A percentile compares a stretch with the other conserved stretches of the same genome.
These are phyloP conservation scores for Heliangelus exortis DNA, from an alignment of 2,797 vertebrate species.

Conservation along the genomic window DNA sequence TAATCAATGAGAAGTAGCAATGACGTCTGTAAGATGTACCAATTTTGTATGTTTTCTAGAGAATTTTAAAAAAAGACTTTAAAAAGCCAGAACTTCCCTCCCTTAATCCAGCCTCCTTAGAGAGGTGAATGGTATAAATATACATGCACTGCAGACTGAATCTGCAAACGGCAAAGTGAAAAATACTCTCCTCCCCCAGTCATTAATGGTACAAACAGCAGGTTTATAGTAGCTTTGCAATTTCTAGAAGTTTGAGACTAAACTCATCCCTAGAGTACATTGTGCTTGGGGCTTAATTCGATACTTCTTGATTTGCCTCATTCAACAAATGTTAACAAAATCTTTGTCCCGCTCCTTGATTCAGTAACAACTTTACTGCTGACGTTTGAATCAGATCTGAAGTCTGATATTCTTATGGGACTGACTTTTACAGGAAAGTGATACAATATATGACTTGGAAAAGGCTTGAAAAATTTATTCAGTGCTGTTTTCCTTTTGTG, in stretches of 20 bases:
- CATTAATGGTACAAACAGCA: not conserved
- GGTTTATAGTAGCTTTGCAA: constrained; percentile 6
- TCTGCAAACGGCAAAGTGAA: not conserved
- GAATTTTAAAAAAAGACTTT: not conserved
- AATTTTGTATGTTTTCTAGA: not conserved
- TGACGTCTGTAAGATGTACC: not conserved
- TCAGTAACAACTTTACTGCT: not conserved
- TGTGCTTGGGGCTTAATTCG: constrained; percentile 6
- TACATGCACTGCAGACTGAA: not conserved
- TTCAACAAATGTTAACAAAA: constrained; percentile 37
- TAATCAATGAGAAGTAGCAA: not conserved
- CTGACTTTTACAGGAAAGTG: not conserved
- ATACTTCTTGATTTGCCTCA: not conserved
- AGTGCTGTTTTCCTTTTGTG: not conserved
- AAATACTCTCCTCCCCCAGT: not conserved
- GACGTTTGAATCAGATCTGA: not conserved
- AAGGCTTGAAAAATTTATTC: not conserved
- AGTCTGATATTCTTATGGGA: not conserved
- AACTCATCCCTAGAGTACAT: not conserved
- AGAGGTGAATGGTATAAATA: not conserved
- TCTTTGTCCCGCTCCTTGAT: not conserved
- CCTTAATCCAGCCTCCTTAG: not conserved
- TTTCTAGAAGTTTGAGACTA: constrained; percentile 19
- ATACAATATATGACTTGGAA: not conserved
- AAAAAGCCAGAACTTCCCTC: not conserved